phyloP scores from a whole-genome alignment of 2,888 invertebrate genomes.

The Agrotis clavis region DNA sequence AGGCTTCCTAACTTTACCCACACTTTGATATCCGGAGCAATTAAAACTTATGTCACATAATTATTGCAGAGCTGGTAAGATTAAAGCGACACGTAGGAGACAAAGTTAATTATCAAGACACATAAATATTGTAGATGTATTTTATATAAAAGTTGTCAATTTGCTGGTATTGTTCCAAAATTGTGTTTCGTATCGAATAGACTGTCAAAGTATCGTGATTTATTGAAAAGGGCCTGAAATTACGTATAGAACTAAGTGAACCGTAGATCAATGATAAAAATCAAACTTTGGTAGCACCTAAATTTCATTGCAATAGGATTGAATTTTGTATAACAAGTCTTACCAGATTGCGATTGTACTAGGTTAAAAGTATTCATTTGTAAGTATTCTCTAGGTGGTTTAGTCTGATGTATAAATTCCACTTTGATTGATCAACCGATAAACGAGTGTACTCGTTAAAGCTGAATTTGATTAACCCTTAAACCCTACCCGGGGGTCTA shows the following conservation, averaged over 20 bases:
- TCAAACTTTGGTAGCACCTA: not conserved
- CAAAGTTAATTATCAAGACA: constrained; percentile 6
- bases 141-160: constrained; percentile 7
- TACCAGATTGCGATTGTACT: not conserved
- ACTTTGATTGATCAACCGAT: not conserved
- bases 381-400: not conserved
- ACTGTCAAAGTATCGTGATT: constrained; percentile 22
- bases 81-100: constrained; percentile 15
- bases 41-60: constrained; percentile 67
- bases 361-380: too few species aligned
- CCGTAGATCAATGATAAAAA: not conserved
- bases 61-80: constrained; percentile 24
- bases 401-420: not conserved
- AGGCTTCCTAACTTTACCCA: constrained; percentile 34
- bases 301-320: not conserved
- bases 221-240: constrained; percentile 3
- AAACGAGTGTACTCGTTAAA: not conserved
- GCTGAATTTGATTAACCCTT: too few species aligned
- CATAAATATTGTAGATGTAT: constrained; percentile 4
- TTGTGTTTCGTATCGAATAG: constrained; percentile 5
- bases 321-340: not conserved
- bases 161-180: constrained; percentile 1
- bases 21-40: constrained; percentile 58
- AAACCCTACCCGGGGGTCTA: too few species aligned
- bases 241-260: not conserved